Conservation (phyloP, 1,140 invertebrate genomes). For the Musca domestica region DNA sequence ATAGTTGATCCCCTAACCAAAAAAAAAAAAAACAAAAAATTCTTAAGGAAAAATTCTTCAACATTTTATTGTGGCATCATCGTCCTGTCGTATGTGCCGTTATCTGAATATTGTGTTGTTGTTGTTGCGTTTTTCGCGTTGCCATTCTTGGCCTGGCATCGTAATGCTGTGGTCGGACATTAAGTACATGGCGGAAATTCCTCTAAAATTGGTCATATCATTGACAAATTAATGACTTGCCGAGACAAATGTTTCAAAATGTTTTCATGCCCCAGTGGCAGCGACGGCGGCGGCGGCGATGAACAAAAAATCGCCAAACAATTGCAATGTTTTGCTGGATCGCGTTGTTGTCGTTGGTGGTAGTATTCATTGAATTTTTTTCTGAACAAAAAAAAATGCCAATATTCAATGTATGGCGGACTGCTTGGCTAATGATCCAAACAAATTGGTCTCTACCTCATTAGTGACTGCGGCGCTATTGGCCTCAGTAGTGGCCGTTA, state of each 20-base stretch:
- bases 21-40: background rate
- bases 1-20: too few relatives aligned
- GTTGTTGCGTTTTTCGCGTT: too few relatives aligned
- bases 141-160: background rate
- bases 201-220: conserved; percentile 17
- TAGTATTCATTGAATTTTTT: background rate
- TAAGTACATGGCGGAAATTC: background rate
- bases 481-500: too few relatives aligned
- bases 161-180: background rate
- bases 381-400: background rate
- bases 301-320: background rate
- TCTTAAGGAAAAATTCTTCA: background rate
- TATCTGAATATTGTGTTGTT: background rate
- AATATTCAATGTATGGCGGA: conserved; percentile 8
- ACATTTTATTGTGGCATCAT: background rate
- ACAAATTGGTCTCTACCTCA: conserved; percentile 17
- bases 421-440: conserved; percentile 21
- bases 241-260: conserved; percentile 9
- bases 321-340: background rate
- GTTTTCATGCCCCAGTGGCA: too few relatives aligned
- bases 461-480: background rate
- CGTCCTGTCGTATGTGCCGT: conserved; percentile 3
- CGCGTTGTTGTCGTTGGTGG: background rate
- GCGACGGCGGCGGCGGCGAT: too few relatives aligned
- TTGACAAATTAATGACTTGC: conserved; percentile 18